Evolutionary conservation across 2,888 invertebrate species (phyloP).

Genomic region (Brenthis ino): DNA sequence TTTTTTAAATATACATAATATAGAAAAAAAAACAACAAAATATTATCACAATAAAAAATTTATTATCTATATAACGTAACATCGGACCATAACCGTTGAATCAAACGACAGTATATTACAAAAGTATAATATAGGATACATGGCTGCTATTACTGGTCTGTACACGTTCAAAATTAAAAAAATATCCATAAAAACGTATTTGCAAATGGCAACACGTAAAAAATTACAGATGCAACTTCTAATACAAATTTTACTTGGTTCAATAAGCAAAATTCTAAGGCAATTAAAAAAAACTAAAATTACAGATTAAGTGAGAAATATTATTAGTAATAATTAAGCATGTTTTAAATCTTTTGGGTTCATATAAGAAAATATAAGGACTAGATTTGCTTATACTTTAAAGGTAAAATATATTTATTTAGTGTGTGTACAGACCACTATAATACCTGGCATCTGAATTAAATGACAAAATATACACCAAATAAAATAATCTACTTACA

Average conservation of each 20-base stretch:
- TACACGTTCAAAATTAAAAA: slow-evolving; percentile 29
- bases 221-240: not conserved
- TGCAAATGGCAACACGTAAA: slow-evolving; percentile 1
- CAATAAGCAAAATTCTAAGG: no score
- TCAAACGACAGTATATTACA: slow-evolving; percentile 71
- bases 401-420: not conserved
- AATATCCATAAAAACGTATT: not conserved
- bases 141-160: slow-evolving; percentile 33
- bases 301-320: no score
- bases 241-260: not conserved
- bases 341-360: not conserved
- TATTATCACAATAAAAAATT: slow-evolving; percentile 79
- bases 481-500: slow-evolving; percentile 6
- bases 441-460: slow-evolving; percentile 30
- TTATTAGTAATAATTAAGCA: not conserved
- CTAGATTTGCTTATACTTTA: not conserved
- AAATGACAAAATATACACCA: not conserved
- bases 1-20: no score
- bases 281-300: no score
- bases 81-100: slow-evolving; percentile 74
- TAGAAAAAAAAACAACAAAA: slow-evolving; percentile 44
- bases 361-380: not conserved
- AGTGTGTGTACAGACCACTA: slow-evolving; percentile 24
- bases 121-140: slow-evolving; percentile 54
- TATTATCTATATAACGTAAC: slow-evolving; percentile 81